Base-by-base conservation (phyloP, 2,113 vertebrate species). In the Tinamus guttatus region DNA sequence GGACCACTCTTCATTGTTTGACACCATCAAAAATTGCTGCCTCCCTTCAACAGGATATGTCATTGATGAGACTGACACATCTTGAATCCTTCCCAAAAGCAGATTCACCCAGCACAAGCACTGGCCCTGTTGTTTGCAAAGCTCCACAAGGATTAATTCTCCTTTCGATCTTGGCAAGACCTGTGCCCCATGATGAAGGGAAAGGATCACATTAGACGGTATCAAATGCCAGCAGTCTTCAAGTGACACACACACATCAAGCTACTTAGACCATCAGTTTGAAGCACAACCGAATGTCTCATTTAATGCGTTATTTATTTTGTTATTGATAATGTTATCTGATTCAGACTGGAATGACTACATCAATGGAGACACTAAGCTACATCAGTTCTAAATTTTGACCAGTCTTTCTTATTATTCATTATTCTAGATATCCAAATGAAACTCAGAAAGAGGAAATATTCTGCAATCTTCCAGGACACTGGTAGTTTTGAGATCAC, bases 401-500 rank as follows among this genome's bases (percentile, higher is more conserved):
- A 18, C 16, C 25, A 40, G 16, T 34, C 58, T 49, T 41, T 68
- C 36, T 79, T 75, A 54, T 22, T 62, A 45, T 25, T 38, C 11
- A 38, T 32, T 79, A 21, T 45, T 87, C 32, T 54, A 54, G 18
- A 38, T 4, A 8, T 40, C 30, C 41, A 60, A 34, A 38, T 24
- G 45, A 65, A 75, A 75, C 52, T 58, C 40, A 91, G 59, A 49
- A 68, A 89, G 43, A 34, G 22, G 24, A 87, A 82, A 76, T 28
- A 56, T 43, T 58, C 43, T 59, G 17, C 8, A 18, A 30, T 30
- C 43, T 87, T 58, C 71, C 36, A 80, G 5, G 22, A 73, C 24
- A 25, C 0, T 20, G 27, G 9, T 60, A 71, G 10, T 40, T 56
- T 71, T 54, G 54, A 88, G 43, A 70, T 59, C 0, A 0, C 36